Base-by-base conservation (phyloP, 2,797 vertebrate species). In the Carcharodon carcharias region DNA sequence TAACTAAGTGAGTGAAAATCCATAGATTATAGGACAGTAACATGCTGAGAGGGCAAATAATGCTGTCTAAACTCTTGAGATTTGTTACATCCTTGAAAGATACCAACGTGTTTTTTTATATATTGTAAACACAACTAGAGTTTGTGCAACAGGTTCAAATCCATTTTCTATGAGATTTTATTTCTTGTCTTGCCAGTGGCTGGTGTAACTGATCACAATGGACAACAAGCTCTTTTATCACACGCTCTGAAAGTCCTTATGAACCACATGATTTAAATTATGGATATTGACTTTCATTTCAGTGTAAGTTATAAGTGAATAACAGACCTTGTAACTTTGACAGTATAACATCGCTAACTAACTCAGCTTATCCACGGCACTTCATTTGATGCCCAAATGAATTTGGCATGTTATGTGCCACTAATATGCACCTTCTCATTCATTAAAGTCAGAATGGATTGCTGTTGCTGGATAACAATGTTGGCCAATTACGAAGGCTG, bases 351-450 rank as follows among this genome's bases (percentile, higher is more conserved):
- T 73, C 45, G 54, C 45, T 3, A 54, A 54, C 40, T 56, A 28
- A 92, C 58, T 31, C 88, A 50, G 65, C 3, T 67, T 31, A 73
- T 73, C 40, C 94, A 73, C 12, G 54, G 45, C 94, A 95, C 31
- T 54, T 95, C 67, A 95, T 95, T 12, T 73, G 50, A 28, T 35
- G 31, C 26, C 94, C 45, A 71, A 73, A 77, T 40, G 50, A 73
- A 95, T 31, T 50, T 73, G 50, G 5, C 69, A 95, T 77, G 69
- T 73, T 73, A 56, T 77, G 54, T 95, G 94, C 11, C 45, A 56
- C 94, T 71, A 73, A 35, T 73, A 35, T 58, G 94, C 69, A 95
- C 69, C 45, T 95, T 95, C 69, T 56, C 50, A 95, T 77, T 56
- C 67, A 56, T 56, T 95, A 56, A 73, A 26, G 16, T 77, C 67